These are phyloP conservation scores for Pogonomyrmex californicus DNA, from an alignment of 1,140 invertebrate genomes.

Conservation along the genomic window DNA sequence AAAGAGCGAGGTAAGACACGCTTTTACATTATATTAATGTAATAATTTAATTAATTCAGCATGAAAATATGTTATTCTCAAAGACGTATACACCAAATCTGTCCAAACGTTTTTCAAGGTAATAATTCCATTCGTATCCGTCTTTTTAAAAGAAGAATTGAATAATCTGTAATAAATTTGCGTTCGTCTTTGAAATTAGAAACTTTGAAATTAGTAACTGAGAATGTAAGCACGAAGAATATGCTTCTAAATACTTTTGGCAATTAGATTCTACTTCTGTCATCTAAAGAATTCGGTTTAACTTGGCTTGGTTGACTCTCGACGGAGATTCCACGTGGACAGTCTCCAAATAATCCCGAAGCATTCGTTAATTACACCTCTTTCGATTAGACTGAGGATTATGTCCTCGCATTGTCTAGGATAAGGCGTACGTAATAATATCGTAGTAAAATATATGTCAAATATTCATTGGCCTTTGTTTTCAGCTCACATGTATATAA, in stretches of 20 bases:
- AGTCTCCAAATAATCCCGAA: constrained; percentile 8
- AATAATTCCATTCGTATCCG: background rate
- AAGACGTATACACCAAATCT: constrained; percentile 7
- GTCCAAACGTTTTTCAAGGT: background rate
- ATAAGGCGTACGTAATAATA: constrained; percentile 40
- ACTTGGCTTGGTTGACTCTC: background rate
- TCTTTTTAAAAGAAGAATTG: background rate
- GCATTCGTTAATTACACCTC: background rate
- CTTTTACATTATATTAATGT: background rate
- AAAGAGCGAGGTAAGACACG: background rate
- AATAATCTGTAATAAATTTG: background rate
- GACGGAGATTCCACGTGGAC: background rate
- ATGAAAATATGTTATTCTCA: constrained; percentile 26
- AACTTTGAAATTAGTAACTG: background rate
- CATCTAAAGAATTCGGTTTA: constrained; percentile 1
- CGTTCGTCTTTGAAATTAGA: background rate
- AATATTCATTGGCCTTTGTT: constrained; percentile 45
- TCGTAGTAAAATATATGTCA: constrained; percentile 56
- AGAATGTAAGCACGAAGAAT: background rate
- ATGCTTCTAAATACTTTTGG: constrained; percentile 5
- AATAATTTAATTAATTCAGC: constrained; percentile 51
- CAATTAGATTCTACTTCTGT: constrained; percentile 10
- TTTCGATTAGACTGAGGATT: background rate
- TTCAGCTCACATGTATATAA: constrained; percentile 13
- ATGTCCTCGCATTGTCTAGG: background rate